These are phyloP conservation scores for Dicerorhinus sumatrensis DNA, from an alignment of 2,113 vertebrate species.

Conservation along the genomic window DNA sequence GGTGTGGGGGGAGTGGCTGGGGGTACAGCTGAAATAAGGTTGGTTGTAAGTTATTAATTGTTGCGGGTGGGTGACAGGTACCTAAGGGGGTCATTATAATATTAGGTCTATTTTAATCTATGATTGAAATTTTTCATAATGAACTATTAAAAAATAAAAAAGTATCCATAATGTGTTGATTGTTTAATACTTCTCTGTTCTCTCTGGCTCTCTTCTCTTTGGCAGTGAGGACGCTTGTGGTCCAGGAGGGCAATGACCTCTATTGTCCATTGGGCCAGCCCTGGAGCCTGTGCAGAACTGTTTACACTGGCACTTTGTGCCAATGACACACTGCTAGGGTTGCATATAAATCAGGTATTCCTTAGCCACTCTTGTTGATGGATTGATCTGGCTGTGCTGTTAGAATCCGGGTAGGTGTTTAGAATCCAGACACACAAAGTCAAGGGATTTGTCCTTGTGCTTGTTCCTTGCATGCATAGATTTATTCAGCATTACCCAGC, in stretches of 20 bases:
- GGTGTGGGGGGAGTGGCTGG: not conserved
- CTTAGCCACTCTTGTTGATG: not conserved
- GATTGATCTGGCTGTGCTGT: not conserved
- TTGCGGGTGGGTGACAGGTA: not conserved
- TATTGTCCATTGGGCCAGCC: not conserved
- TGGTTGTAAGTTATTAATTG: slow-evolving; percentile 25
- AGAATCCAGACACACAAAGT: slow-evolving; percentile 32
- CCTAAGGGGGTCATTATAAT: not conserved
- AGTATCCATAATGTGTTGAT: not conserved
- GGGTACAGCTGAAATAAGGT: not conserved
- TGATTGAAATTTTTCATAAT: slow-evolving; percentile 24
- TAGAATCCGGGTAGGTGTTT: not conserved
- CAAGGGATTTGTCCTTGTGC: slow-evolving; percentile 32
- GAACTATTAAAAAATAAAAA: not conserved
- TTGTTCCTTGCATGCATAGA: not conserved
- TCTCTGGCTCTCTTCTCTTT: not conserved
- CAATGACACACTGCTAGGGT: not conserved
- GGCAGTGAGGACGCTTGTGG: not conserved
- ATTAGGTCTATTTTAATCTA: not conserved
- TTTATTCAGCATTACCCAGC: slow-evolving; percentile 11
- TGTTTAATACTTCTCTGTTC: not conserved
- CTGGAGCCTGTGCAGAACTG: not conserved
- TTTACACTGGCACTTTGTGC: not conserved
- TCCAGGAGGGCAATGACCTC: not conserved
- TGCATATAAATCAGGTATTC: slow-evolving; percentile 2